Evolutionary conservation across 2,797 vertebrate species (phyloP), one percentile per base, ranked within the genome.

Genomic region (Ptychadena robeensis): DNA sequence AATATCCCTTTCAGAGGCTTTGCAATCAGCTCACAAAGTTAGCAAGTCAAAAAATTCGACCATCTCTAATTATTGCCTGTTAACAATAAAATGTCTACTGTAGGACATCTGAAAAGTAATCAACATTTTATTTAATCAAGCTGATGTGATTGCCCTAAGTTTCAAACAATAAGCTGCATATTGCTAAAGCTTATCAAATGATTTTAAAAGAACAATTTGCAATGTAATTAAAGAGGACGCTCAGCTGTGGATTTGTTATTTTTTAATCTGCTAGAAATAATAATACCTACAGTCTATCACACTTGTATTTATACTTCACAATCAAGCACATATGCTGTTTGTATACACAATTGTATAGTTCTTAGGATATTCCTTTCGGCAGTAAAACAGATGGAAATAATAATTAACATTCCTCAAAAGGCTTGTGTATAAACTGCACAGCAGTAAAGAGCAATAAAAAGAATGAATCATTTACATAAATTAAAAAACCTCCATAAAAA

Each of bases 351-450:
- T 32, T 64, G 35, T 28, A 74, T 44, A 37, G 40, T 69, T 44
- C 68, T 63, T 35, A 25, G 2, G 28, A 71, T 38, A 44, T 25
- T 72, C 9, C 27, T 63, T 12, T 61, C 44, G 53, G 30, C 57
- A 44, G 31, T 14, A 64, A 32, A 70, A 44, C 68, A 72, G 78
- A 72, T 80, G 57, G 34, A 70, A 64, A 64, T 72, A 40, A 32
- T 63, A 32, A 71, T 72, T 63, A 61, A 35, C 22, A 57, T 37
- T 57, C 35, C 65, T 70, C 48, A 61, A 15, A 61, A 79, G 64
- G 15, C 30, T 53, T 68, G 28, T 65, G 35, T 40, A 40, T 40
- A 34, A 27, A 7, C 38, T 40, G 73, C 18, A 48, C 2, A 37
- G 37, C 18, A 66, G 9, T 31, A 66, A 61, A 32, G 18, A 28